Evolutionary conservation across 2,888 invertebrate genomes (phyloP).

Genomic region (Clistopyga incitator): DNA sequence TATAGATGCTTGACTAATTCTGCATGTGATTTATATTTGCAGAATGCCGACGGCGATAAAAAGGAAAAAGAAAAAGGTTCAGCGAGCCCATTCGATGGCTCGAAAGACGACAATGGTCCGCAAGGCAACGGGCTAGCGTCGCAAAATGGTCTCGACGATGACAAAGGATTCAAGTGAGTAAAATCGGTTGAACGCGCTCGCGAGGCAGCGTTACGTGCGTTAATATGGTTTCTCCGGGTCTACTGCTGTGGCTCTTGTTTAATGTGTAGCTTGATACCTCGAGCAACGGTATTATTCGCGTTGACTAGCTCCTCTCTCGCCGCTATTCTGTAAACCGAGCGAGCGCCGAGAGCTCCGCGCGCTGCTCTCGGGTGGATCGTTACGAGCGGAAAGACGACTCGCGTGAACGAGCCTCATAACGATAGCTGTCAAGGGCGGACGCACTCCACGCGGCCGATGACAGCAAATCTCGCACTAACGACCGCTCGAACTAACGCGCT

Average conservation of each 20-base stretch:
- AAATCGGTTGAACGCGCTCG: constrained; percentile 13
- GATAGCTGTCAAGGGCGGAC: constrained; percentile 75
- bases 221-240: constrained; percentile 18
- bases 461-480: constrained; percentile 64
- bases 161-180: constrained; percentile 95
- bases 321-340: constrained; percentile 13
- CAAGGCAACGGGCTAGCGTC: constrained; percentile 86
- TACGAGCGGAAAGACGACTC: constrained; percentile 54
- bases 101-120: constrained; percentile 86
- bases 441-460: constrained; percentile 73
- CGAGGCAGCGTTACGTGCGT: constrained; percentile 8
- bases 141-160: constrained; percentile 92
- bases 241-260: not conserved
- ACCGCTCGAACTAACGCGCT: constrained; percentile 40
- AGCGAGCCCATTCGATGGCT: constrained; percentile 86
- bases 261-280: constrained; percentile 12
- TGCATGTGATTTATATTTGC: constrained; percentile 31
- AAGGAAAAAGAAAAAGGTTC: constrained; percentile 86
- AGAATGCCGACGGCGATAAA: constrained; percentile 83
- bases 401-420: constrained; percentile 69
- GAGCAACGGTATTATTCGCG: constrained; percentile 14
- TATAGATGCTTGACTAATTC: not conserved
- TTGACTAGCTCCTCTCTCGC: constrained; percentile 45
- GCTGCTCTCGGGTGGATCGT: constrained; percentile 53
- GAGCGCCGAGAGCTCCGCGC: constrained; percentile 52